A percentile compares a stretch with the other conserved stretches of the same genome.
These are phyloP conservation scores for Phaenicophaeus curvirostris DNA, from an alignment of 2,797 vertebrate species.

Conservation along the genomic window DNA sequence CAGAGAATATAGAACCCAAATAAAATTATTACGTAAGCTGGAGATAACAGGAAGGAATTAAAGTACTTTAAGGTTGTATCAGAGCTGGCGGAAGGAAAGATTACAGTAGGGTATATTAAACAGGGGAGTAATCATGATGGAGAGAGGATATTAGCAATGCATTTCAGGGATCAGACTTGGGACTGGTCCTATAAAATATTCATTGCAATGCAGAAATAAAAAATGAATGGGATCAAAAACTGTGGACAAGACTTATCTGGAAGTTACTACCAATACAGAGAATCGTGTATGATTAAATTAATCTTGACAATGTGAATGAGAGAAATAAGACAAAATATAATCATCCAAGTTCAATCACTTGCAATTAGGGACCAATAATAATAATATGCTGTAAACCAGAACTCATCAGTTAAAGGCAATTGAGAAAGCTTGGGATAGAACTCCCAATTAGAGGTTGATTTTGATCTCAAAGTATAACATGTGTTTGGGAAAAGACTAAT, in stretches of 20 bases:
- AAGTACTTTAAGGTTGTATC: slow-evolving; percentile 30
- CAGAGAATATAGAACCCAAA: slow-evolving; percentile 40
- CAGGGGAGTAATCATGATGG: not conserved
- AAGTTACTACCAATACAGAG: not conserved
- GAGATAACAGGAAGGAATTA: slow-evolving; percentile 24
- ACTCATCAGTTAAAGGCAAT: not conserved
- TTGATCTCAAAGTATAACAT: not conserved
- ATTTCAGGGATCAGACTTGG: not conserved
- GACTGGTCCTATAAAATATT: not conserved
- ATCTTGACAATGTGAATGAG: not conserved
- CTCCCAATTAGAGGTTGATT: not conserved
- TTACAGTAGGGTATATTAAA: not conserved
- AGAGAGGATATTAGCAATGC: not conserved
- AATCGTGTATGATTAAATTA: not conserved
- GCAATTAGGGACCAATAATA: not conserved
- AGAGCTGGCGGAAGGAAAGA: not conserved
- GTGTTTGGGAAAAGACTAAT: not conserved
- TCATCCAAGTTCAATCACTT: not conserved
- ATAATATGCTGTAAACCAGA: not conserved
- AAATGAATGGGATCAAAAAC: not conserved
- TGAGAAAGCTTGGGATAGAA: not conserved
- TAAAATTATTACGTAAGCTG: slow-evolving; percentile 29
- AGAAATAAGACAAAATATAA: slow-evolving; percentile 4
- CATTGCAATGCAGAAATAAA: not conserved
- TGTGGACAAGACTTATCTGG: not conserved